These are phyloP conservation scores for Sarcophilus harrisii DNA, from an alignment of 2,797 vertebrate species.

Conservation along the genomic window DNA sequence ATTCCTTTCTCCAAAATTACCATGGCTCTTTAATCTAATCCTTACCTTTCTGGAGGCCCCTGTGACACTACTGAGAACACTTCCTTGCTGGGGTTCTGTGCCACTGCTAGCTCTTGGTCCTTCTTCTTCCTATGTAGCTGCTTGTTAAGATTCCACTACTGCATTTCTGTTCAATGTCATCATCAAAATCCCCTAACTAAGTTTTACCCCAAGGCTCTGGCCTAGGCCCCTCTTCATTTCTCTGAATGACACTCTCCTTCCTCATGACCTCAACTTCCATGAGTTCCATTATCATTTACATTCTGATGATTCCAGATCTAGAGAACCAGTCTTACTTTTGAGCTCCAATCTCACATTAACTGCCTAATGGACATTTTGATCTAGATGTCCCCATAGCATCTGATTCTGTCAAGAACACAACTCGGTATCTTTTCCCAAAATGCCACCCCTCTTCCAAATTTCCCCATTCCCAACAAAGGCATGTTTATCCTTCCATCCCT, in stretches of 20 bases:
- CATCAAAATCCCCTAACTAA: rapidly evolving
- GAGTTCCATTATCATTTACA: not conserved
- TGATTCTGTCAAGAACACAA: conserved; percentile 14
- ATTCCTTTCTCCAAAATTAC: not conserved
- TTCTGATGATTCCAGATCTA: not conserved
- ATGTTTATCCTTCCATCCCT: not conserved
- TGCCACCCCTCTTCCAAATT: not conserved
- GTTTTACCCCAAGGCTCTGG: not conserved
- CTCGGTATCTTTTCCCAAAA: not conserved
- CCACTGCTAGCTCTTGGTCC: not conserved
- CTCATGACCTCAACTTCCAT: not conserved
- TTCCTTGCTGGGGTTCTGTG: not conserved
- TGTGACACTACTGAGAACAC: not conserved
- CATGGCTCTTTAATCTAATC: not conserved
- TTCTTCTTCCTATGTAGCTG: not conserved
- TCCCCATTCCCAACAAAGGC: not conserved
- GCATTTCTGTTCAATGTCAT: not conserved
- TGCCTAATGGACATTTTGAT: not conserved
- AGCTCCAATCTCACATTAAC: not conserved
- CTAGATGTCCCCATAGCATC: not conserved
- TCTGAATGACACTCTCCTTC: not conserved
- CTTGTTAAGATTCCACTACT: not conserved
- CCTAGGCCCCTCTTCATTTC: not conserved
- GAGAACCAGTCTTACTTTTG: not conserved
- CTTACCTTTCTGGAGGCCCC: not conserved